These are phyloP conservation scores for Petrocephalus sullivani DNA, from an alignment of 2,797 vertebrate genomes.

Conservation along the genomic window DNA sequence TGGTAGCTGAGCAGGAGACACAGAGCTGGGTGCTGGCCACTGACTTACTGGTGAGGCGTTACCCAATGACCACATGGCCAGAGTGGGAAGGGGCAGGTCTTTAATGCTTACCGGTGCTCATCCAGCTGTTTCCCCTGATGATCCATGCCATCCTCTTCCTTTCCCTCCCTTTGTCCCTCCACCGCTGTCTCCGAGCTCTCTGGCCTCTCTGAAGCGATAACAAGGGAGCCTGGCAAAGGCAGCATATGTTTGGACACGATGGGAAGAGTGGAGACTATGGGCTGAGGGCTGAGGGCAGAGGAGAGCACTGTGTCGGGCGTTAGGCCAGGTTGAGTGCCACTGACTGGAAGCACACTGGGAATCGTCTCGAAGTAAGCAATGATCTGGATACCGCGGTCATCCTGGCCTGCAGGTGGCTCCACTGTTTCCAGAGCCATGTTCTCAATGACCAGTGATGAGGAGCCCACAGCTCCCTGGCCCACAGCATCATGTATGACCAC, in stretches of 20 bases:
- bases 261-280: conserved; percentile 65
- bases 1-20: conserved; percentile 52
- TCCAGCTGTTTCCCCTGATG: conserved; percentile 47
- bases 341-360: conserved; percentile 45
- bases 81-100: neutral
- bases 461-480: rapidly evolving
- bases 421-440: conserved; percentile 32
- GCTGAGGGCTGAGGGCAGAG: conserved; percentile 53
- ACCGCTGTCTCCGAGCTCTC: conserved; percentile 39
- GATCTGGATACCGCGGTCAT: conserved; percentile 35
- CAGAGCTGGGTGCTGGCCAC: neutral
- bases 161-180: conserved; percentile 36
- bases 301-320: conserved; percentile 53
- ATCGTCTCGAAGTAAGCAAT: conserved; percentile 63
- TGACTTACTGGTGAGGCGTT: neutral
- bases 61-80: neutral
- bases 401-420: conserved; percentile 22
- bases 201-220: conserved; percentile 41
- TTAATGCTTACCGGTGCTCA: conserved; percentile 58
- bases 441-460: conserved; percentile 30
- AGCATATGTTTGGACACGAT: conserved; percentile 59
- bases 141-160: conserved; percentile 33
- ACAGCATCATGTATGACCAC: conserved; percentile 22
- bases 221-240: conserved; percentile 28
- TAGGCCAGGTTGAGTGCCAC: conserved; percentile 23